Base-by-base conservation (phyloP, 2,797 vertebrate genomes). In the Ispidina lecontei region DNA sequence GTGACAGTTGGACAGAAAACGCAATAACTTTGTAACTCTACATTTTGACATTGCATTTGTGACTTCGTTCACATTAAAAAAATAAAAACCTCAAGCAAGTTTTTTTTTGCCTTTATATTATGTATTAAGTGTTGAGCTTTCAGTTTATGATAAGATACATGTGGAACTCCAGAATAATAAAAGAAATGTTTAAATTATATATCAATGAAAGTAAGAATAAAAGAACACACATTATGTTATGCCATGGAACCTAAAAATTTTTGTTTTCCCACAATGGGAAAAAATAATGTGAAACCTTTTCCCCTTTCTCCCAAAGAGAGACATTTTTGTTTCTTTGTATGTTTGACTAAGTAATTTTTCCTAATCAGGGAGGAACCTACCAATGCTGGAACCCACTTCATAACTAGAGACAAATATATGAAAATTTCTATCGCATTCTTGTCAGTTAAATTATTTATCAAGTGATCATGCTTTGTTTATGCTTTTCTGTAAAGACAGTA, bases 391-490 rank as follows among this genome's bases (percentile, higher is more conserved):
- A 69, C 63, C 31, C 31, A 46, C 55, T 85, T 89, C 62, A 14
- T 46, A 91, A 39, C 39, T 54, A 14, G 59, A 92, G 74, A 78
- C 43, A 88, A 93, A 88, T 58, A 69, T 19, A 84, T 29, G 14
- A 84, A 92, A 94, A 72, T 89, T 75, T 94, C 46, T 91, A 68
- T 87, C 69, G 46, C 58, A 87, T 86, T 89, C 71, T 90, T 90
- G 31, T 76, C 56, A 84, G 44, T 83, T 95, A 83, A 94, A 93
- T 92, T 91, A 92, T 93, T 94, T 92, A 93, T 90, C 73, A 76
- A 94, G 51, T 63, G 51, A 91, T 88, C 73, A 70, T 35, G 39
- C 60, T 90, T 90, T 41, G 65, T 91, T 86, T 91, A 41, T 69
- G 71, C 52, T 89, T 92, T 91, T 71, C 75, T 93, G 91, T 92